Evolutionary conservation across 2,797 vertebrate species (phyloP).

Genomic region (Girardinus metallicus): DNA sequence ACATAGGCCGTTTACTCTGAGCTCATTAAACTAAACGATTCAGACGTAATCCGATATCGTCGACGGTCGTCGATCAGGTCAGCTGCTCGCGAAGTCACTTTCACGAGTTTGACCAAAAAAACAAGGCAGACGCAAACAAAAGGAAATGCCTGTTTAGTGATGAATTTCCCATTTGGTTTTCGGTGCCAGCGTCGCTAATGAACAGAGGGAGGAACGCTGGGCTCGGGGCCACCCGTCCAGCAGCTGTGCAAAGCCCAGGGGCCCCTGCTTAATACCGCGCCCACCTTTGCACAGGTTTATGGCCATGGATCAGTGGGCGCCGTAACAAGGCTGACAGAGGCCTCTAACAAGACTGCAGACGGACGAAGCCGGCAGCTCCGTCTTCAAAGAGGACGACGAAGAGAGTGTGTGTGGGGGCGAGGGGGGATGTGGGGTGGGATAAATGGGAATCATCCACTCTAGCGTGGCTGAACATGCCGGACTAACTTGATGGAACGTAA

Average conservation of each 20-base stretch:
- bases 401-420: background rate
- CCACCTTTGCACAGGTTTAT: conserved; percentile 68
- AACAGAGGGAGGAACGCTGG: conserved; percentile 44
- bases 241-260: conserved; percentile 67
- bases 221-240: conserved; percentile 56
- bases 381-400: conserved; percentile 38
- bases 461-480: conserved; percentile 60
- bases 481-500: conserved; percentile 55
- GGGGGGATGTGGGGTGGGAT: conserved; percentile 28
- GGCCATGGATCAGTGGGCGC: conserved; percentile 70
- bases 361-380: conserved; percentile 59
- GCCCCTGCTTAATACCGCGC: conserved; percentile 50
- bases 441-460: conserved; percentile 58
- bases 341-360: conserved; percentile 65
- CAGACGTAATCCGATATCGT: conserved; percentile 48
- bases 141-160: conserved; percentile 17
- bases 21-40: conserved; percentile 63
- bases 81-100: background rate
- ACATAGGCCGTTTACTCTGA: conserved; percentile 49
- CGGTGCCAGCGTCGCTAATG: conserved; percentile 20
- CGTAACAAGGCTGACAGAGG: conserved; percentile 68
- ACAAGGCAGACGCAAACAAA: background rate
- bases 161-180: conserved; percentile 23
- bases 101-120: conserved; percentile 10
- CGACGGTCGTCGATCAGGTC: conserved; percentile 13